phyloP scores from a whole-genome alignment of 2,888 invertebrate genomes.

The Ennomos fuscantarius region DNA sequence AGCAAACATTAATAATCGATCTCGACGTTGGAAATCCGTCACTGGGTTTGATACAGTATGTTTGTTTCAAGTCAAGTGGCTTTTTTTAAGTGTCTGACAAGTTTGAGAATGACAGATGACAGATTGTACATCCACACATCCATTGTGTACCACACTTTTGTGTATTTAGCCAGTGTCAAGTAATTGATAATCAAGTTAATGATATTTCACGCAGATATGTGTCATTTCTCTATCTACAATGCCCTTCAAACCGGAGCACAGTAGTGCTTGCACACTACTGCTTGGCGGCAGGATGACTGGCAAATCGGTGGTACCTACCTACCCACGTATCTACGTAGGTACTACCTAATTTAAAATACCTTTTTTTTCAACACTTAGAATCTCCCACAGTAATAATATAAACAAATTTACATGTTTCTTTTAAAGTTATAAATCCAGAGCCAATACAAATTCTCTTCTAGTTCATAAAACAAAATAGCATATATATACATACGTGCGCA shows the following conservation, averaged over 20 bases:
- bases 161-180: too few species aligned
- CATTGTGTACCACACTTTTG: too few species aligned
- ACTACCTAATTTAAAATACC: too few species aligned
- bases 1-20: conserved; percentile 77
- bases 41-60: conserved; percentile 56
- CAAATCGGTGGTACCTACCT: too few species aligned
- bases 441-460: conserved; percentile 39
- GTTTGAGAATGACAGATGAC: conserved; percentile 2
- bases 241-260: too few species aligned
- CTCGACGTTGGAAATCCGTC: conserved; percentile 76
- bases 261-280: too few species aligned
- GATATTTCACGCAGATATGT: too few species aligned
- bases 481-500: conserved; percentile 50
- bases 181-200: too few species aligned
- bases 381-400: not conserved
- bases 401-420: conserved; percentile 26
- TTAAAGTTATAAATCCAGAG: conserved; percentile 28
- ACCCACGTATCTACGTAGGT: too few species aligned
- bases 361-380: conserved; percentile 2
- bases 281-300: too few species aligned
- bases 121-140: too few species aligned
- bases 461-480: conserved; percentile 55
- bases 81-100: conserved; percentile 8
- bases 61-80: conserved; percentile 33
- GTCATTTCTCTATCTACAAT: too few species aligned